Percentiles rank a stretch among this genome's conserved stretches.
Conservation (phyloP, 2,113 vertebrate species). For the Corythaeola cristata region DNA sequence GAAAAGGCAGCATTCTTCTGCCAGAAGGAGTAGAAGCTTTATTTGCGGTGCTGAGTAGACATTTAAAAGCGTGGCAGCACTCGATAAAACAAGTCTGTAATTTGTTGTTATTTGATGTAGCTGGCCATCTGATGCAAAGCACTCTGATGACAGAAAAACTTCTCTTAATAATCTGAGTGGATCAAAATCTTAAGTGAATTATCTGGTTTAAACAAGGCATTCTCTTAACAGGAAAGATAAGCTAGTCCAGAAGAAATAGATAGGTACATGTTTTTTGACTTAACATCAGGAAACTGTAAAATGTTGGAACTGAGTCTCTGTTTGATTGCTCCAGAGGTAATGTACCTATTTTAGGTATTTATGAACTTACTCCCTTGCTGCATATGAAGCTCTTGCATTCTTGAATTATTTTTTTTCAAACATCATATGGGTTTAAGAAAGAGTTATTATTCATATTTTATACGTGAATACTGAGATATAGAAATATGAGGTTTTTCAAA, state of each 20-base stretch:
- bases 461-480: background rate
- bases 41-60: background rate
- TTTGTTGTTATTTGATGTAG: background rate
- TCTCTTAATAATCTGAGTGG: background rate
- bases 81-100: background rate
- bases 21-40: background rate
- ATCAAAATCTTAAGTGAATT: background rate
- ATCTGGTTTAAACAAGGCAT: background rate
- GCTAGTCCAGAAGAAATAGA: background rate
- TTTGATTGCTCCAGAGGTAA: background rate
- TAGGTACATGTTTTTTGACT: background rate
- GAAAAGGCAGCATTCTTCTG: background rate
- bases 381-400: background rate
- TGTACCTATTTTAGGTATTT: background rate
- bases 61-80: background rate
- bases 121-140: background rate
- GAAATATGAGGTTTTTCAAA: background rate
- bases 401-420: background rate
- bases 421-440: background rate
- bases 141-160: background rate
- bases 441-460: background rate
- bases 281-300: background rate
- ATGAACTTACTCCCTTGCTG: background rate
- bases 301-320: background rate
- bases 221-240: background rate